phyloP scores from a whole-genome alignment of 2,888 invertebrate species.

The Ormyrus thymus region DNA sequence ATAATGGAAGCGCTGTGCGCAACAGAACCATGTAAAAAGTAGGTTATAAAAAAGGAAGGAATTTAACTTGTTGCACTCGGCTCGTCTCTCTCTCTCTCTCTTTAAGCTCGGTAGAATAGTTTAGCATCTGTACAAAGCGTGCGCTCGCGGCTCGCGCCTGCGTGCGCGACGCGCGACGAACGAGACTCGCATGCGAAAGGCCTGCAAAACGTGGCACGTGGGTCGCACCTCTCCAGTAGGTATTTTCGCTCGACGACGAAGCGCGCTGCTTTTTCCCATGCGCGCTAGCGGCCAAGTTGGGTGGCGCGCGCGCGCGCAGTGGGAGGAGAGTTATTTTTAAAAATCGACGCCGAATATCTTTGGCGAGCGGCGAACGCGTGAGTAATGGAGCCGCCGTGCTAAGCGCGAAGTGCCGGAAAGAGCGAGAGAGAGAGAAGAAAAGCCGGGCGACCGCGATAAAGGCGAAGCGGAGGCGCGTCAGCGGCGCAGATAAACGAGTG shows the following conservation, averaged over 20 bases:
- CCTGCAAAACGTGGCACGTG: constrained; percentile 45
- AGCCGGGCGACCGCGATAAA: constrained; percentile 16
- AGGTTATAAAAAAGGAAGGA: constrained; percentile 28
- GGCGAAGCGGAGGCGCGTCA: constrained; percentile 2
- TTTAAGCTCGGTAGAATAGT: not conserved
- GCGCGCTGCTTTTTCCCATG: too few species aligned
- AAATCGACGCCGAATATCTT: not conserved
- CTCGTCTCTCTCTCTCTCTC: not conserved
- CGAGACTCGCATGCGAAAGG: not conserved
- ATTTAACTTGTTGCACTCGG: constrained; percentile 1
- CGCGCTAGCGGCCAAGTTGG: not conserved
- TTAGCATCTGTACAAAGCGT: not conserved
- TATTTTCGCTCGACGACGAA: constrained; percentile 29
- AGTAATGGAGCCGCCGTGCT: not conserved
- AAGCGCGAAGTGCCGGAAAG: constrained; percentile 12
- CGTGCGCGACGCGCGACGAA: not conserved
- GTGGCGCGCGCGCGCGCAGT: not conserved
- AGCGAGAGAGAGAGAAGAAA: constrained; percentile 15
- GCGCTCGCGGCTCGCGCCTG: not conserved
- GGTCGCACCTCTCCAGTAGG: constrained; percentile 12
- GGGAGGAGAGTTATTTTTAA: not conserved
- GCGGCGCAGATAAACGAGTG: not conserved
- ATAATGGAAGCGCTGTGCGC: not conserved
- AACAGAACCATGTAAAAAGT: constrained; percentile 18
- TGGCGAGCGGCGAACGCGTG: too few species aligned